A percentile compares a stretch with the other conserved stretches of the same genome.
These are phyloP conservation scores for Scolanthus callimorphus DNA, from an alignment of 92 coral and sea anemone genomes.

Conservation along the genomic window DNA sequence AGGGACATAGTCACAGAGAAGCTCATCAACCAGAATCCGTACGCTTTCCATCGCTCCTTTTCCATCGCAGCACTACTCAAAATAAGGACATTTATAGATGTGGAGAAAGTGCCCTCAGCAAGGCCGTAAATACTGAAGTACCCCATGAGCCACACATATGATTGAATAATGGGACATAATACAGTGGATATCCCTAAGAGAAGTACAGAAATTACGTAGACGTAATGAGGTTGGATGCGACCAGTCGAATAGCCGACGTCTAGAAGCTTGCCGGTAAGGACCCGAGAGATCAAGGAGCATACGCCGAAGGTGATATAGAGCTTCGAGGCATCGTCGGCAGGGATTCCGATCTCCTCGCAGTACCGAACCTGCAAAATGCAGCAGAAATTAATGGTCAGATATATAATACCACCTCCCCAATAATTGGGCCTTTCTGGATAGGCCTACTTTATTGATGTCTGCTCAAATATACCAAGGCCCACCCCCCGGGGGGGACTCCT, in stretches of 20 bases:
- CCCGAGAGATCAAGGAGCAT: conserved; percentile 19
- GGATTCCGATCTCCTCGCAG: conserved; percentile 30
- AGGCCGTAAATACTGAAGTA: conserved; percentile 23
- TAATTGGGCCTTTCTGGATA: too few species aligned
- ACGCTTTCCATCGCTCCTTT: conserved; percentile 17
- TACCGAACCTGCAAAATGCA: conserved; percentile 41
- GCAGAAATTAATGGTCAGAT: conserved; percentile 1
- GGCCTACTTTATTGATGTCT: too few species aligned
- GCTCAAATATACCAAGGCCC: too few species aligned
- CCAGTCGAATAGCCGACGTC: neutral
- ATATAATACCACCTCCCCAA: too few species aligned
- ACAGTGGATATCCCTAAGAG: conserved; percentile 20
- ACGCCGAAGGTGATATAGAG: conserved; percentile 26
- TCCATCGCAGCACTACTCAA: conserved; percentile 11
- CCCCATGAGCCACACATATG: conserved; percentile 1
- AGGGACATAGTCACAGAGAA: conserved; percentile 18
- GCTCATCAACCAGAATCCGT: conserved; percentile 24
- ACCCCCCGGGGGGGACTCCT: too few species aligned
- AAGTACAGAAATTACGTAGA: conserved; percentile 9
- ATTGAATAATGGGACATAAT: conserved; percentile 13
- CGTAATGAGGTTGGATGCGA: conserved; percentile 2
- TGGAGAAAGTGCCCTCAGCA: conserved; percentile 13
- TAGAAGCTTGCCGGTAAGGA: conserved; percentile 11
- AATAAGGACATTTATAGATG: conserved; percentile 17
- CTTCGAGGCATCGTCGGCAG: conserved; percentile 11